Conservation (phyloP, 2,113 vertebrate species). For the Malurus elegans region DNA sequence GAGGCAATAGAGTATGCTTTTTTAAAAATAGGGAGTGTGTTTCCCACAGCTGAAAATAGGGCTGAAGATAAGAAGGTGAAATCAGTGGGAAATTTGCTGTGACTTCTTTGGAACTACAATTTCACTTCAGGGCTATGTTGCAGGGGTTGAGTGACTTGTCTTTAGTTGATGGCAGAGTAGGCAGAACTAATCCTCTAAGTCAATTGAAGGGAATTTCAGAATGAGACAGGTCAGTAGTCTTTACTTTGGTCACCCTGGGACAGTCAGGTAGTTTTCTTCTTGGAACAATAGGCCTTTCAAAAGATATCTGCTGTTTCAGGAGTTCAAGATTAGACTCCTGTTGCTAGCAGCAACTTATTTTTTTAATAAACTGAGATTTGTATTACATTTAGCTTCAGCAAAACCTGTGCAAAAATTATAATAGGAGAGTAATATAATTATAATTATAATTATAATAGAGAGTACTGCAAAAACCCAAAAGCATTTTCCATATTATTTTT, state of each 20-base stretch:
- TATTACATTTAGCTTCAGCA: background rate
- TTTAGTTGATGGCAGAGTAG: background rate
- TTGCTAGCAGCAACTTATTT: background rate
- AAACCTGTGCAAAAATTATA: background rate
- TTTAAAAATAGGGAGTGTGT: background rate
- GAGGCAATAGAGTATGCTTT: background rate
- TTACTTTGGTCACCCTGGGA: background rate
- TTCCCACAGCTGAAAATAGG: constrained; percentile 15
- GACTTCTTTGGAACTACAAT: background rate
- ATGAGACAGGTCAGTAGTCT: background rate
- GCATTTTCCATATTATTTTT: background rate
- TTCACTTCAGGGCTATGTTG: accelerated
- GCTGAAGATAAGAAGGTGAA: background rate
- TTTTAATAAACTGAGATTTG: background rate
- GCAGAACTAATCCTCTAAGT: background rate
- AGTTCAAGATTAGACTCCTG: background rate
- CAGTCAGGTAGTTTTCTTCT: background rate
- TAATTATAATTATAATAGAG: no score
- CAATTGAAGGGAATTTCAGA: background rate
- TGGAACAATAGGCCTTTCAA: background rate
- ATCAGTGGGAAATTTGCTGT: background rate
- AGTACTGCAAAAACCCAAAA: background rate
- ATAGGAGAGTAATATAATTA: background rate
- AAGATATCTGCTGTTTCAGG: background rate
- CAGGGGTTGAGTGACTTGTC: background rate